Base-by-base conservation (phyloP, 2,888 invertebrate species). In the Syrista parreyssii region DNA sequence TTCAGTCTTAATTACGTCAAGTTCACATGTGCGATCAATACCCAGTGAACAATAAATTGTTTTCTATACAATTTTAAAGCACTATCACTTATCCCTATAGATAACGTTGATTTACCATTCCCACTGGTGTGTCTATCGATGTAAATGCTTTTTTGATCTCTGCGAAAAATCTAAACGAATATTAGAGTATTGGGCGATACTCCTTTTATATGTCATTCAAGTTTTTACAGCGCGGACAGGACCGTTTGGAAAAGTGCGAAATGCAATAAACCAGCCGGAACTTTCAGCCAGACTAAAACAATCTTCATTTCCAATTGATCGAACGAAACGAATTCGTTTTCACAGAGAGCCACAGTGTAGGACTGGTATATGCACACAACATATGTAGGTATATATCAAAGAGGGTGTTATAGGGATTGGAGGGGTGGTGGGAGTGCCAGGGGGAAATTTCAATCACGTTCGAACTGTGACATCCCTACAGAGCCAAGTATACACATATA, bases 241-340 rank as follows among this genome's bases (percentile, higher is more conserved):
- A 15, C 23, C 15, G 23, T 55, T 55, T 55, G 2, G 23, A 23
- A 55, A 55, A 99, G 99, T 93, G 99, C 99, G 99, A 99, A 99
- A 93, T 99, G 99, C 93, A 99, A 99, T 93, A 99, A 99, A 93
- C 95, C 99, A 88, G 98, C 98, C 92, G 95, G 99, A 86, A 99
- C 99, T 76, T 94, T 99, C 90, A 96, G 98, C 95, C 99, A 94
- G 93, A 92, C 84, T 73, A 33, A 71, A 71, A 71, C 71, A 71
- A 71, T 71, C 33, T 71, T 71, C 71, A 71, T 71, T 71, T 33
- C 33, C 71, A 33, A 71, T 71, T 33, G 71, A 15, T 68, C 68
- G 55, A 30, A 72, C 74, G 76, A 68, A 75, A 71, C 32, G 71
- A 71, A 71, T 71, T 71, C 71, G 71, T 71, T 71, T 33, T 33